A percentile compares a stretch with the other conserved stretches of the same genome.
These are phyloP conservation scores for Corydoras sp. DNA, from an alignment of 2,113 vertebrate genomes.

Conservation along the genomic window DNA sequence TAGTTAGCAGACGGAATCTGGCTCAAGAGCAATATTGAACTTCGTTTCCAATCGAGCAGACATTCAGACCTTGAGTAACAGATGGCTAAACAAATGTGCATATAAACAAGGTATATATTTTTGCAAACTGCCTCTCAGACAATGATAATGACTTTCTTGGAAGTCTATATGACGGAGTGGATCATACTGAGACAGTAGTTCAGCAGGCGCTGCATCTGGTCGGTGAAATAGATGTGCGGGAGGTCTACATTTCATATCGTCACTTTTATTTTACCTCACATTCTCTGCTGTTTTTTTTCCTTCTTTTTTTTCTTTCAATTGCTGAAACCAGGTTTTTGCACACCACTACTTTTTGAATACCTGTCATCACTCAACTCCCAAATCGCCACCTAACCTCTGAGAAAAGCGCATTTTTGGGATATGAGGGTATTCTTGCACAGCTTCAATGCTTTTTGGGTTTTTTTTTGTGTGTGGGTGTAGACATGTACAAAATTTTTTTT, in stretches of 20 bases:
- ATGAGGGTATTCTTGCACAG: background rate
- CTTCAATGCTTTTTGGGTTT: background rate
- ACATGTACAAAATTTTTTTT: too few relatives aligned
- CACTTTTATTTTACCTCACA: slow-evolving; percentile 6
- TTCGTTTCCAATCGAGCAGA: background rate
- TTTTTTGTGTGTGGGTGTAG: background rate
- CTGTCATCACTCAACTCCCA: slow-evolving; percentile 13
- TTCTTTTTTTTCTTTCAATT: background rate
- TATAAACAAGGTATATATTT: slow-evolving; percentile 23
- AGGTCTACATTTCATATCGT: slow-evolving; percentile 10
- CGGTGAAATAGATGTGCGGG: slow-evolving; percentile 4
- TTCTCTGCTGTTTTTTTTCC: background rate
- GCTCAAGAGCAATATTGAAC: background rate
- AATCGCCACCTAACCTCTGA: slow-evolving; percentile 8
- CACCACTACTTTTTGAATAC: slow-evolving; percentile 13
- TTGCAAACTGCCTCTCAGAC: slow-evolving; percentile 11
- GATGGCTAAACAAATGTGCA: slow-evolving; percentile 30
- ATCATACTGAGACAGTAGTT: slow-evolving; percentile 5
- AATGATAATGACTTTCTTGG: slow-evolving; percentile 15
- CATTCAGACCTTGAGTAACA: slow-evolving; percentile 16
- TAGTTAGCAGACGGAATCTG: slow-evolving; percentile 4
- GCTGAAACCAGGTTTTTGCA: slow-evolving; percentile 10
- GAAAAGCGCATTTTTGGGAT: background rate
- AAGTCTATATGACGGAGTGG: slow-evolving; percentile 10
- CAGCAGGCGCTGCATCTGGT: slow-evolving; percentile 22